Evolutionary conservation across 2,888 invertebrate genomes (phyloP).

Genomic region (Drosophila rubida): DNA sequence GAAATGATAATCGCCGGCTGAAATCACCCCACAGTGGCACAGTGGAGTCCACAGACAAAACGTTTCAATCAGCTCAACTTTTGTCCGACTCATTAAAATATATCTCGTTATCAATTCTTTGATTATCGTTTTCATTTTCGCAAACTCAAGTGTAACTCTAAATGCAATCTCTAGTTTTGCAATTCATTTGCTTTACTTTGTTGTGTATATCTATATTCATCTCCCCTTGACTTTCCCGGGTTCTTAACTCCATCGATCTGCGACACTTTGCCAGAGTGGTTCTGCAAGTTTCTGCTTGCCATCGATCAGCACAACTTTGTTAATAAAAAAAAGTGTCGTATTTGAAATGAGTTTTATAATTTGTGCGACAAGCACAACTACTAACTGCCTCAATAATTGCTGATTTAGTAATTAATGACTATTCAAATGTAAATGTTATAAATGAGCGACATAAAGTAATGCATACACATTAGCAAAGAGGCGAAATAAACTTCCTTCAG

Average conservation of each 20-base stretch:
- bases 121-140: too few relatives aligned
- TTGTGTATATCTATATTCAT: neutral
- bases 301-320: conserved; percentile 26
- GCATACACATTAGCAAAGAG: neutral
- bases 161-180: too few relatives aligned
- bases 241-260: conserved; percentile 22
- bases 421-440: neutral
- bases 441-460: neutral
- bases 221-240: neutral
- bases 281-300: conserved; percentile 8
- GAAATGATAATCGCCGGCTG: conserved; percentile 52
- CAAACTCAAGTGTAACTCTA: too few relatives aligned
- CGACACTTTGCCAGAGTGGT: neutral
- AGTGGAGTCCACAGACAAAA: conserved; percentile 41
- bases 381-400: conserved; percentile 3
- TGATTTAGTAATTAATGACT: neutral
- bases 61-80: too few relatives aligned
- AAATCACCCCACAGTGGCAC: conserved; percentile 32
- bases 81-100: too few relatives aligned
- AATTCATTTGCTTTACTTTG: neutral
- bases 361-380: conserved; percentile 29
- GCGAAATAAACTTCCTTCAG: too few relatives aligned
- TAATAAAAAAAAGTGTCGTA: conserved; percentile 19
- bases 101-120: too few relatives aligned
- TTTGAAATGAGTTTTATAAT: conserved; percentile 33